These are phyloP conservation scores for Cancer borealis DNA, from an alignment of 2,888 invertebrate species.

Conservation along the genomic window DNA sequence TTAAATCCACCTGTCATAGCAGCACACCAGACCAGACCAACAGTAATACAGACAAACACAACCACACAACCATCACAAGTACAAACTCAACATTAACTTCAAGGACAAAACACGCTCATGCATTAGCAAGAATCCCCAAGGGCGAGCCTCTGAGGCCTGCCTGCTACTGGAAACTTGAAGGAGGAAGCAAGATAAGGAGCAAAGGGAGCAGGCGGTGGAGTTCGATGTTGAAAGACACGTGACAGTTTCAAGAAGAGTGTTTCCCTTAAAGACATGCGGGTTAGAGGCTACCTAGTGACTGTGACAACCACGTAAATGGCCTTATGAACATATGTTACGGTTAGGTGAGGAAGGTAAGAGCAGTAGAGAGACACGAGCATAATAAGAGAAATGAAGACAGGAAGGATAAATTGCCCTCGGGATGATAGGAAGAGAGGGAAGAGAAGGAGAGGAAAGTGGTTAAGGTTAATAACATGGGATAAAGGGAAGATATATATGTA, in stretches of 20 bases:
- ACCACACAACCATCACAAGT: no score
- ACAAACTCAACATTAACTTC: no score
- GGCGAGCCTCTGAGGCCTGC: no score
- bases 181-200: background rate
- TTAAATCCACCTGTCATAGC: no score
- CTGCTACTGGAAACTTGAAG: no score
- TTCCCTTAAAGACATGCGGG: background rate
- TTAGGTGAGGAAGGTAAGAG: background rate
- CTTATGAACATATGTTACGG: conserved; percentile 15
- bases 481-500: background rate
- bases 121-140: no score
- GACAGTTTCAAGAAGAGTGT: background rate
- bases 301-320: background rate
- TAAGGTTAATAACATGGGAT: background rate
- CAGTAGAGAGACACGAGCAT: background rate
- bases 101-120: no score
- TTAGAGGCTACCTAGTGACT: background rate
- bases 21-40: no score
- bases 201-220: background rate
- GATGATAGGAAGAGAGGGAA: background rate
- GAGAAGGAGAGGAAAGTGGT: background rate
- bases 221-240: background rate
- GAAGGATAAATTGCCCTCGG: background rate
- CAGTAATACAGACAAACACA: no score
- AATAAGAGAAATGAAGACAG: background rate